Percentiles rank a stretch among this genome's conserved stretches.
Evolutionary conservation across 1,140 invertebrate genomes (phyloP).

Genomic region (Aphaenogaster ashmeadi): DNA sequence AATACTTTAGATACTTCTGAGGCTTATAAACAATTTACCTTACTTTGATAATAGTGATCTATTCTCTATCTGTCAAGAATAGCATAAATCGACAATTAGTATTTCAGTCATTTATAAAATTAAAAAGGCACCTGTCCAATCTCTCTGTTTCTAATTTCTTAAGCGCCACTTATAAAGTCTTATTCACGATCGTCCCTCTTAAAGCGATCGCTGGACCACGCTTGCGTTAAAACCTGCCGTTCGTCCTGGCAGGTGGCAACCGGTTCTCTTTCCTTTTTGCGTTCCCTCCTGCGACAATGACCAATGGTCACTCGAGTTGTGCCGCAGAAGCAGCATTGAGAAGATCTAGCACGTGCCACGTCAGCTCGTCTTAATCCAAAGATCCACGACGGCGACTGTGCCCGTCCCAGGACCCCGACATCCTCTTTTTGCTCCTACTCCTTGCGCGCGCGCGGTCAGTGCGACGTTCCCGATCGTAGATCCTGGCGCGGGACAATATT

Average conservation of each 20-base stretch:
- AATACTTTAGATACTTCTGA: background rate
- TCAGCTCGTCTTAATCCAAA: constrained; percentile 79
- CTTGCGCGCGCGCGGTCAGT: constrained; percentile 76
- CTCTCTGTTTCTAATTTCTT: constrained; percentile 20
- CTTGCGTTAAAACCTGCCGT: constrained; percentile 69
- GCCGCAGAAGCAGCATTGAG: constrained; percentile 70
- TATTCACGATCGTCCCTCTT: constrained; percentile 71
- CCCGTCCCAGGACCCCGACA: constrained; percentile 38
- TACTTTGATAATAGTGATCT: background rate
- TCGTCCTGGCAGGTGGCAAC: constrained; percentile 76
- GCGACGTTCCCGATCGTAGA: constrained; percentile 59
- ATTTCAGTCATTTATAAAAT: background rate
- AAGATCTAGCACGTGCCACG: constrained; percentile 78
- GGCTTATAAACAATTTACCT: background rate
- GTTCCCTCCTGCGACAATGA: constrained; percentile 77
- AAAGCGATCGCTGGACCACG: constrained; percentile 74
- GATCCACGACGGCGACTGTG: constrained; percentile 71
- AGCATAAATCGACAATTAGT: background rate
- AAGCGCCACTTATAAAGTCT: constrained; percentile 34
- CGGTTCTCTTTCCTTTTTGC: constrained; percentile 78
- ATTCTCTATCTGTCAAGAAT: background rate
- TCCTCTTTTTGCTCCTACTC: constrained; percentile 61
- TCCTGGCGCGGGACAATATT: constrained; percentile 56
- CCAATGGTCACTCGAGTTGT: constrained; percentile 80
- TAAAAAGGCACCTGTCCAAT: background rate